Percentiles rank a stretch among this genome's conserved stretches.
phyloP scores from a whole-genome alignment of 92 coral and sea anemone species.

The Pocillopora grandis region DNA sequence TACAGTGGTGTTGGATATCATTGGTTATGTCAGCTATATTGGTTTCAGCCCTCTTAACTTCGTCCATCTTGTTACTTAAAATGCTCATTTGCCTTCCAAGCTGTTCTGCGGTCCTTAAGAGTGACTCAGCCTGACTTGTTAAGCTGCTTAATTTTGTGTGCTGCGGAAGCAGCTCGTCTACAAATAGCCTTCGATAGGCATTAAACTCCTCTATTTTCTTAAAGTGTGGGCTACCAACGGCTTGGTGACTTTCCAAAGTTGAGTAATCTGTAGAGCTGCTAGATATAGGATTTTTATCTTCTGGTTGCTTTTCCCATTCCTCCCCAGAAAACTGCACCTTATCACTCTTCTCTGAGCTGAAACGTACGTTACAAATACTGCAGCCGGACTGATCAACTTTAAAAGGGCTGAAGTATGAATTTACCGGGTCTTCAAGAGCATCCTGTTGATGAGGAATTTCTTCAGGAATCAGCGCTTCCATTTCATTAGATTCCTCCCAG shows the following conservation, averaged over 20 bases:
- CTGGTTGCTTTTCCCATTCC: not conserved
- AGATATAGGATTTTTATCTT: not conserved
- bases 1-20: not conserved
- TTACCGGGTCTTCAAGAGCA: not conserved
- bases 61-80: slow-evolving; percentile 5
- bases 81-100: not conserved
- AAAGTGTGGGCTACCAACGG: not conserved
- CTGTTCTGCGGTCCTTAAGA: not conserved
- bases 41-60: not conserved
- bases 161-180: not conserved
- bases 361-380: slow-evolving; percentile 7
- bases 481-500: not conserved
- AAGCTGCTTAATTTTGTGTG: not conserved
- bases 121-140: not conserved
- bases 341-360: not conserved
- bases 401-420: not conserved
- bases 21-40: not conserved
- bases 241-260: not conserved
- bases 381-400: slow-evolving; percentile 12
- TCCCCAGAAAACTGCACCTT: not conserved
- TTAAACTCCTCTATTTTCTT: not conserved
- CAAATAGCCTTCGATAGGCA: not conserved
- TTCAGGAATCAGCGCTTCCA: not conserved
- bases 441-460: not conserved
- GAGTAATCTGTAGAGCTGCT: not conserved